Percentiles rank a stretch among this genome's conserved stretches.
These are phyloP conservation scores for Muraenolepis orangiensis DNA, from an alignment of 2,797 vertebrate genomes.

Conservation along the genomic window DNA sequence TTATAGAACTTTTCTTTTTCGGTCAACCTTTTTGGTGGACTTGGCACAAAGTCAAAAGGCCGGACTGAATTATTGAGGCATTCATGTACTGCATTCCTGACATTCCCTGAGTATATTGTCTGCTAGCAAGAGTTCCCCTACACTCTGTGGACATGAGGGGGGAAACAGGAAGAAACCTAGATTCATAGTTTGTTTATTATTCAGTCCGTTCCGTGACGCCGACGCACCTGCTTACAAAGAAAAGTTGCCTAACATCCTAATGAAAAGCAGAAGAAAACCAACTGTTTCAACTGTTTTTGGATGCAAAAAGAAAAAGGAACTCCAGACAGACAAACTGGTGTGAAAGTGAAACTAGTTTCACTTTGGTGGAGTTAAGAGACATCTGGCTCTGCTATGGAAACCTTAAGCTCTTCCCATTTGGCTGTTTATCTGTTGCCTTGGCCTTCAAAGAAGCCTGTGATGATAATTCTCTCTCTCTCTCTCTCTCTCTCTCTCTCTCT, in stretches of 20 bases:
- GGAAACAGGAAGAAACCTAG: constrained; percentile 69
- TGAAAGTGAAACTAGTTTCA: background rate
- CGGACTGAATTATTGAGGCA: constrained; percentile 55
- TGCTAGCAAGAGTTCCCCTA: constrained; percentile 50
- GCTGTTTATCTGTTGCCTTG: constrained; percentile 38
- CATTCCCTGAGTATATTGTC: constrained; percentile 61
- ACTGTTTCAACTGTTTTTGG: too few relatives aligned
- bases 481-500: constrained; percentile 26
- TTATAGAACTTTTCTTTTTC: constrained; percentile 17
- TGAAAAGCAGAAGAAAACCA: background rate
- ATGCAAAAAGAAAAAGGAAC: background rate
- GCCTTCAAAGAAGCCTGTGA: constrained; percentile 49
- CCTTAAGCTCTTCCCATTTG: constrained; percentile 46
- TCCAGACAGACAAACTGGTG: background rate
- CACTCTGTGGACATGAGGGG: constrained; percentile 38
- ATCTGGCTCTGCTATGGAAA: constrained; percentile 50
- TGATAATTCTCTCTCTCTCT: constrained; percentile 40
- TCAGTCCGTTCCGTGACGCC: constrained; percentile 32
- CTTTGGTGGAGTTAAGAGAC: constrained; percentile 32
- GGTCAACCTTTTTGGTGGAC: constrained; percentile 17
- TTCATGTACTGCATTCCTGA: constrained; percentile 68
- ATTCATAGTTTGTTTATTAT: constrained; percentile 54
- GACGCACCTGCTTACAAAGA: constrained; percentile 23
- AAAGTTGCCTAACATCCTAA: background rate
- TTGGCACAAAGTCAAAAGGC: constrained; percentile 48